These are phyloP conservation scores for Luperina testacea DNA, from an alignment of 2,888 invertebrate genomes.

Conservation along the genomic window DNA sequence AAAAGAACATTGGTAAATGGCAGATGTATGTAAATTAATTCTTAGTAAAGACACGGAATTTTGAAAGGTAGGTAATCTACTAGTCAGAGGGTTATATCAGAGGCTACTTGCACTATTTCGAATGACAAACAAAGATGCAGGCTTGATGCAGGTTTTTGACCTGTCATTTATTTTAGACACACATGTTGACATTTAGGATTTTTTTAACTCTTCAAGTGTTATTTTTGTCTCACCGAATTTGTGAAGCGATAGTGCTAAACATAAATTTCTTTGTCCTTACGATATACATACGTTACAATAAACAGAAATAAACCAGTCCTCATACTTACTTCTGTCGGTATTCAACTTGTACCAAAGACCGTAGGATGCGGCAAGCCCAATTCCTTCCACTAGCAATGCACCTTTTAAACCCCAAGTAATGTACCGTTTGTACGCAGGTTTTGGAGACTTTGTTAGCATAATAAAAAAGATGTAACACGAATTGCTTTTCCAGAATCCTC, in stretches of 20 bases:
- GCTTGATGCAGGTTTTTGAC: constrained; percentile 22
- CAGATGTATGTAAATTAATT: constrained; percentile 2
- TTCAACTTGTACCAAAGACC: constrained; percentile 92
- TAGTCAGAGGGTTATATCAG: not conserved
- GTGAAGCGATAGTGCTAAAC: not conserved
- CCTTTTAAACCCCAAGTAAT: constrained; percentile 89
- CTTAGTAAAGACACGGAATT: not conserved
- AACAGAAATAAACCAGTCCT: constrained; percentile 44
- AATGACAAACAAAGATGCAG: constrained; percentile 24
- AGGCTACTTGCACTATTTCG: not conserved
- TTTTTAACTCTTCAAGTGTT: constrained; percentile 2
- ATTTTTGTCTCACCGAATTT: not conserved
- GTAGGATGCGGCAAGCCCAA: constrained; percentile 91
- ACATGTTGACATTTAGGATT: constrained; percentile 49
- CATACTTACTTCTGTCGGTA: constrained; percentile 92
- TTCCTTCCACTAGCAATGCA: constrained; percentile 90
- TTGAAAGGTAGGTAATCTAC: not conserved
- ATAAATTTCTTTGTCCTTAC: constrained; percentile 32
- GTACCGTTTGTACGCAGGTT: constrained; percentile 88
- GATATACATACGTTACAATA: constrained; percentile 1
- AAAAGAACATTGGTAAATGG: not conserved
- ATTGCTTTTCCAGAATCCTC: constrained; percentile 31
- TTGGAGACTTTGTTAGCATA: constrained; percentile 93
- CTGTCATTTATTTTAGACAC: constrained; percentile 29
- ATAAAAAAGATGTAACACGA: constrained; percentile 69